These are phyloP conservation scores for Sinhomidia bicolor DNA, from an alignment of 2,888 invertebrate genomes.

Conservation along the genomic window DNA sequence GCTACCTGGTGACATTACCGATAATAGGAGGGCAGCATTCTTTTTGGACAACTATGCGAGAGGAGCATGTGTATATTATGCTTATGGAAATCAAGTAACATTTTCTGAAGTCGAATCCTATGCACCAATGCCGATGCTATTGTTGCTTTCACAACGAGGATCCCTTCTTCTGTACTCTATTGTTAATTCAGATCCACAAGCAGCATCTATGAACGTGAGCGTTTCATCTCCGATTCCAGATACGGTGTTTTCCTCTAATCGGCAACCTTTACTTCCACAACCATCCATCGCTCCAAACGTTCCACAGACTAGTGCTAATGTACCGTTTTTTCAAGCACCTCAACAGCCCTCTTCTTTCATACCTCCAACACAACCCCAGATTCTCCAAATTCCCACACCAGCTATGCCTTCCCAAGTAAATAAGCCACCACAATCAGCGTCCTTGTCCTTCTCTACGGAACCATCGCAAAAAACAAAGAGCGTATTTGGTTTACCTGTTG, in stretches of 20 bases:
- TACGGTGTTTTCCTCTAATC: slow-evolving; percentile 12
- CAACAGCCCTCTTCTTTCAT: background rate
- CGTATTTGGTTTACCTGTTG: background rate
- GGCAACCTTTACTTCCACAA: background rate
- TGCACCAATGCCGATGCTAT: slow-evolving; percentile 90
- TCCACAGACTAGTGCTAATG: background rate
- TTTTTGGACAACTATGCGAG: slow-evolving; percentile 73
- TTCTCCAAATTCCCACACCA: slow-evolving; percentile 4
- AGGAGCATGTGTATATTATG: slow-evolving; percentile 66
- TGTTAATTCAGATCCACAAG: slow-evolving; percentile 86
- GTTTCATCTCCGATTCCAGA: slow-evolving; percentile 60
- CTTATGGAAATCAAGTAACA: slow-evolving; percentile 61
- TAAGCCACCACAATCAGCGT: background rate
- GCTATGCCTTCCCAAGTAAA: background rate
- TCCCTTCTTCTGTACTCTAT: slow-evolving; percentile 90
- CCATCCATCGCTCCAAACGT: background rate
- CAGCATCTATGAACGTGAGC: slow-evolving; percentile 82
- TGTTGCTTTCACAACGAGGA: slow-evolving; percentile 90
- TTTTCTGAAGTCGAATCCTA: slow-evolving; percentile 85
- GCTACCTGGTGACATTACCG: slow-evolving; percentile 67
- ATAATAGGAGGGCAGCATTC: slow-evolving; percentile 72
- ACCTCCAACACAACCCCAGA: background rate
- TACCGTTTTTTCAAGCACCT: slow-evolving; percentile 19
- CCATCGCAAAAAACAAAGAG: background rate
- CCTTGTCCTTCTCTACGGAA: background rate